Conservation (phyloP, 2,113 vertebrate species). For the Carollia perspicillata region DNA sequence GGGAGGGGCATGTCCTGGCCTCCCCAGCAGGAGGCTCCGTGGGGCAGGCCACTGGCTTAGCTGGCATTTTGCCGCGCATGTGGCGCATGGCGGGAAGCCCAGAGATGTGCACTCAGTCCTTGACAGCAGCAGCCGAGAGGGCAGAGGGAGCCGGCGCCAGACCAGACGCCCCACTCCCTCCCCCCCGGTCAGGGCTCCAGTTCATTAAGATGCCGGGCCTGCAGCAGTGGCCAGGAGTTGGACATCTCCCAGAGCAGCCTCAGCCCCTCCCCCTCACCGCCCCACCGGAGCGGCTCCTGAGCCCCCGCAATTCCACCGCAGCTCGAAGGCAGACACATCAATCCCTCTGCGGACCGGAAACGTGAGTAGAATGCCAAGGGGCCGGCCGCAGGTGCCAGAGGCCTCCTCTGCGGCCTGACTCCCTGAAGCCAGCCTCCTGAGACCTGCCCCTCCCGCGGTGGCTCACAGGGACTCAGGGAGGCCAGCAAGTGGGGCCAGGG, state of each 20-base stretch:
- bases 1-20: background rate
- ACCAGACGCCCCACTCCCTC: conserved; percentile 36
- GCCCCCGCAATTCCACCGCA: conserved; percentile 76
- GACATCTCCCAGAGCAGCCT: conserved; percentile 72
- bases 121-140: background rate
- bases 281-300: conserved; percentile 75
- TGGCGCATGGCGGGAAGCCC: background rate
- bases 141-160: conserved; percentile 14
- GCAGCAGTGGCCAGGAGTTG: conserved; percentile 55
- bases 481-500: background rate
- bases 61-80: background rate
- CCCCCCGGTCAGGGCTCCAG: conserved; percentile 20
- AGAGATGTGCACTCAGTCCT: background rate
- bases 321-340: conserved; percentile 81
- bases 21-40: background rate
- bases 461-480: conserved; percentile 7
- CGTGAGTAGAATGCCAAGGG: conserved; percentile 78
- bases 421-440: background rate
- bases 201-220: conserved; percentile 78
- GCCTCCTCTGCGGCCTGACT: background rate
- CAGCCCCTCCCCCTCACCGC: conserved; percentile 55
- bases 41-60: background rate
- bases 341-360: conserved; percentile 77
- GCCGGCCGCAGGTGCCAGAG: conserved; percentile 65
- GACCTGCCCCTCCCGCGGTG: background rate